These are phyloP conservation scores for Anthophora plumipes DNA, from an alignment of 2,888 invertebrate genomes.

Conservation along the genomic window DNA sequence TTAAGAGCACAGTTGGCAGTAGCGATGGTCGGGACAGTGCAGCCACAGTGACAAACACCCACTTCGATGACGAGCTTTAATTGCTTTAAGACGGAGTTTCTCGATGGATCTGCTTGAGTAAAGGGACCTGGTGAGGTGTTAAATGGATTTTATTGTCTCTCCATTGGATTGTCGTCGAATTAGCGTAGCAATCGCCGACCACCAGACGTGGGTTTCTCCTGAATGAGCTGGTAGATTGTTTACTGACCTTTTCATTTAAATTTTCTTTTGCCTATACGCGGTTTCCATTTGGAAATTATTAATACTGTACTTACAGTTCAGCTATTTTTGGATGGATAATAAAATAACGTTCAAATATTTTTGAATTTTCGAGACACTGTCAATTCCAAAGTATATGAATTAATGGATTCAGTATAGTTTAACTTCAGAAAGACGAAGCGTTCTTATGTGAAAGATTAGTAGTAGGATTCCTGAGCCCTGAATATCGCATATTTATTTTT, in stretches of 20 bases:
- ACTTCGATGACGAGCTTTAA: conserved; percentile 64
- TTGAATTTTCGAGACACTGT: too few species aligned
- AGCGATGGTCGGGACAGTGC: conserved; percentile 27
- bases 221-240: not conserved
- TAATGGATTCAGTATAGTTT: too few species aligned
- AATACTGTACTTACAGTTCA: too few species aligned
- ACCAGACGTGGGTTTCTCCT: conserved; percentile 1
- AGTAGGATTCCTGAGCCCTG: too few species aligned
- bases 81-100: conserved; percentile 68
- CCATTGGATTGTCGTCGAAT: conserved; percentile 60
- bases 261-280: not conserved
- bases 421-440: too few species aligned
- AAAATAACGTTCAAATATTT: too few species aligned
- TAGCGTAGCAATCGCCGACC: conserved; percentile 25
- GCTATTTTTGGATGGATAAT: too few species aligned
- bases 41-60: conserved; percentile 56
- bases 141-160: conserved; percentile 68
- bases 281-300: too few species aligned
- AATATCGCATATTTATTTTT: too few species aligned
- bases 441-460: too few species aligned
- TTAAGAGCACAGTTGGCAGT: conserved; percentile 56
- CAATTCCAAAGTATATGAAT: too few species aligned
- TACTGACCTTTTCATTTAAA: not conserved
- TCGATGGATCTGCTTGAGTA: conserved; percentile 47
- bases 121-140: conserved; percentile 48